Percentiles rank a stretch among this genome's conserved stretches.
phyloP scores from a whole-genome alignment of 2,797 vertebrate species.

The Amniataba percoides region DNA sequence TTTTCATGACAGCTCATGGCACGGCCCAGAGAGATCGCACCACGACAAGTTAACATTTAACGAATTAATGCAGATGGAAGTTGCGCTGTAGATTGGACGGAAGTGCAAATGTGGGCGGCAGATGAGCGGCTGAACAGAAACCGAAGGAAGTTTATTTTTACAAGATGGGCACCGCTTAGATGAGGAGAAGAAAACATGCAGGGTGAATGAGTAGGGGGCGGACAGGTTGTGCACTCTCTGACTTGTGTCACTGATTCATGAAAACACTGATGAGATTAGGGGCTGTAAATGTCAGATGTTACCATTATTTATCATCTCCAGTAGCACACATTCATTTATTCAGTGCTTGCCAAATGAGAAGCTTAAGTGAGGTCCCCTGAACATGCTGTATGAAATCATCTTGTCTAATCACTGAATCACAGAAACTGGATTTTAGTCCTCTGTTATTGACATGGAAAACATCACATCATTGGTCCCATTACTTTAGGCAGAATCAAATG shows the following conservation, averaged over 20 bases:
- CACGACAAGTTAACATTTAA: slow-evolving; percentile 62
- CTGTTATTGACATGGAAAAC: slow-evolving; percentile 1
- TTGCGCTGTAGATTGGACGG: slow-evolving; percentile 30
- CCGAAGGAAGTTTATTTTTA: not conserved
- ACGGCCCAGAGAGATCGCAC: slow-evolving; percentile 56
- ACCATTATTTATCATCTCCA: not conserved
- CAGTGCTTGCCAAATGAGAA: not conserved
- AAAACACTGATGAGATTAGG: not conserved
- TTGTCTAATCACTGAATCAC: not conserved
- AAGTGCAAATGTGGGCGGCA: slow-evolving; percentile 46
- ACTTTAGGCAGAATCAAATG: slow-evolving; percentile 1
- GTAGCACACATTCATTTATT: not conserved
- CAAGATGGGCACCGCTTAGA: not conserved
- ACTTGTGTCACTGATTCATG: not conserved
- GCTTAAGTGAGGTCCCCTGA: not conserved
- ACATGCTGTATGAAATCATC: not conserved
- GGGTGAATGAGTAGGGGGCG: not conserved
- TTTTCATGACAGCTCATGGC: slow-evolving; percentile 61
- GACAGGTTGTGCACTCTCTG: not conserved
- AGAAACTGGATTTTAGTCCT: not conserved
- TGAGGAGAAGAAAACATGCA: slow-evolving; percentile 2
- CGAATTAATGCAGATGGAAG: slow-evolving; percentile 51
- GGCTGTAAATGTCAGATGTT: not conserved
- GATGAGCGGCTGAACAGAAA: slow-evolving; percentile 17
- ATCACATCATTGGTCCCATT: not conserved